Percentiles rank a stretch among this genome's conserved stretches.
Evolutionary conservation across 2,113 vertebrate genomes (phyloP).

Genomic region (Petrocephalus microphthalmus): DNA sequence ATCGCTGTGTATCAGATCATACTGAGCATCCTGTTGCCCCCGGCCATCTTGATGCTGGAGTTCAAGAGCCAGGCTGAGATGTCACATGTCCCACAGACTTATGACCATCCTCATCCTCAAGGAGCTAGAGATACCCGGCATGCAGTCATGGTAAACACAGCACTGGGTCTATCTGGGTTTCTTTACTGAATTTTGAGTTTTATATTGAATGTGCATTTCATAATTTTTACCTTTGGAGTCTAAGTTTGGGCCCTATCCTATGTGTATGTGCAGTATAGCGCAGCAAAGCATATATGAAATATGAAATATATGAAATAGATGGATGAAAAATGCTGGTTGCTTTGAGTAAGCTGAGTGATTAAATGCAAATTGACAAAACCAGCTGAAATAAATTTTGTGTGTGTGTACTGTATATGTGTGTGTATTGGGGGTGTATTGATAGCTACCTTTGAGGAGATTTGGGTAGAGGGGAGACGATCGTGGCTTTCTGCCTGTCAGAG

Average conservation of each 20-base stretch:
- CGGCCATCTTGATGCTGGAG: conserved; percentile 81
- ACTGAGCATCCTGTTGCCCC: conserved; percentile 82
- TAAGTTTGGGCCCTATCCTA: not conserved
- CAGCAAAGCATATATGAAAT: too few relatives aligned
- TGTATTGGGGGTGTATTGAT: too few relatives aligned
- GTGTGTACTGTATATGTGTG: too few relatives aligned
- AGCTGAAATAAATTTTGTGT: too few relatives aligned
- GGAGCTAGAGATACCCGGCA: conserved; percentile 32
- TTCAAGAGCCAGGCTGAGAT: conserved; percentile 97
- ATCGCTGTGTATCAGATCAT: conserved; percentile 67
- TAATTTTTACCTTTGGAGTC: not conserved
- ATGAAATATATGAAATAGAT: too few relatives aligned
- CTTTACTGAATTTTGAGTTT: not conserved
- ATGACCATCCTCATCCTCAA: conserved; percentile 75
- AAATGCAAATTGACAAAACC: too few relatives aligned
- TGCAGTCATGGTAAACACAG: conserved; percentile 15
- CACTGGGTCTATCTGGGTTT: not conserved
- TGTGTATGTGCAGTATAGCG: too few relatives aligned
- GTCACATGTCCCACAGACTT: conserved; percentile 89
- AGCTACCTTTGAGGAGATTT: not conserved
- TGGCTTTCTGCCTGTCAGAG: not conserved
- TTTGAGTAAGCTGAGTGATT: too few relatives aligned
- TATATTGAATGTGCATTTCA: not conserved
- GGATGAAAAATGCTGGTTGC: too few relatives aligned
- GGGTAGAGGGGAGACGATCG: not conserved